These are phyloP conservation scores for Marronus borbonicus DNA, from an alignment of 2,888 invertebrate genomes.

Conservation along the genomic window DNA sequence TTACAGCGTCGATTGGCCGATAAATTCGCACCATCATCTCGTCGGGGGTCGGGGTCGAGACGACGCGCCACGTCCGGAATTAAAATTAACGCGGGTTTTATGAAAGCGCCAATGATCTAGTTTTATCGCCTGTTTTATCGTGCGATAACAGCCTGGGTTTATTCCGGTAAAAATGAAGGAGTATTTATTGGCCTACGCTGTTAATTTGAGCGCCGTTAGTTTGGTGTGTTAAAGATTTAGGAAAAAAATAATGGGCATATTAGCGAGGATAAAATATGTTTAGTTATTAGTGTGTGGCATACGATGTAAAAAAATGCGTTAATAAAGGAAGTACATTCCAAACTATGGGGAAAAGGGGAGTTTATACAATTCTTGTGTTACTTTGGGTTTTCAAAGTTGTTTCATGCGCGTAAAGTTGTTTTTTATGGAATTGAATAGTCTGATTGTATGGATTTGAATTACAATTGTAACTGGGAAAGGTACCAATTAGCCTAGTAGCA, in stretches of 20 bases:
- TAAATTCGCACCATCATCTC: background rate
- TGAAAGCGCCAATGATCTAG: constrained; percentile 19
- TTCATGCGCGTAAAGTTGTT: too few relatives aligned
- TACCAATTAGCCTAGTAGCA: too few relatives aligned
- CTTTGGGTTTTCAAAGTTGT: too few relatives aligned
- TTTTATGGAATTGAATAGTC: too few relatives aligned
- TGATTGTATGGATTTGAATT: too few relatives aligned
- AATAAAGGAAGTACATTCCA: too few relatives aligned
- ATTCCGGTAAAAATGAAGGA: background rate
- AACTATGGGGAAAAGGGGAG: too few relatives aligned
- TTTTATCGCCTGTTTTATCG: constrained; percentile 27
- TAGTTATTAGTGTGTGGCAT: too few relatives aligned
- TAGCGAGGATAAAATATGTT: background rate
- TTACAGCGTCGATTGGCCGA: background rate
- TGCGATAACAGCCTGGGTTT: background rate
- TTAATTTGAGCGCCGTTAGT: background rate
- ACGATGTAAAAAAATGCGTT: too few relatives aligned
- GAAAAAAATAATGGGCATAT: background rate
- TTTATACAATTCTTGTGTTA: too few relatives aligned
- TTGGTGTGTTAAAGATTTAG: background rate
- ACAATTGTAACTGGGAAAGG: too few relatives aligned
- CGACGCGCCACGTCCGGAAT: background rate
- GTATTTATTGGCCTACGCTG: background rate
- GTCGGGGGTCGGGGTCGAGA: too few relatives aligned
- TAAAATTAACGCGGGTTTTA: constrained; percentile 22